Conservation (phyloP, 2,113 vertebrate species). For the Sitta europaea region DNA sequence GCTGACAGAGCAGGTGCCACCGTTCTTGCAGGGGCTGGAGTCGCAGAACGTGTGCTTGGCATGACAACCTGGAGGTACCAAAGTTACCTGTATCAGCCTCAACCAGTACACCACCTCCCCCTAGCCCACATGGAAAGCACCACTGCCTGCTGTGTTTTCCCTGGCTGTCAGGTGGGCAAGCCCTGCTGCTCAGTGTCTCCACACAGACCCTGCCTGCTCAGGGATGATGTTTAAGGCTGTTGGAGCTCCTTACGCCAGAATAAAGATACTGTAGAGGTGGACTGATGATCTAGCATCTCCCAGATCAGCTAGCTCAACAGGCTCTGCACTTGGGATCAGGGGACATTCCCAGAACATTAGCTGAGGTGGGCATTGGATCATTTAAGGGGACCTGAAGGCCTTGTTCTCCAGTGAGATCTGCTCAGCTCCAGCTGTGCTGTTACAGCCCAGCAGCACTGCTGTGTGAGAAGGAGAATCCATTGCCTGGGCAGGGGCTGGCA, state of each 20-base stretch:
- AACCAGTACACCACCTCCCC: no score
- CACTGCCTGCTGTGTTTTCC: not conserved
- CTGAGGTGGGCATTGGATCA: not conserved
- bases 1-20: slow-evolving; percentile 86
- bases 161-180: not conserved
- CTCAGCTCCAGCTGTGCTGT: not conserved
- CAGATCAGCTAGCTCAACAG: not conserved
- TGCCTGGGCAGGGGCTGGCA: not conserved
- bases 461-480: not conserved
- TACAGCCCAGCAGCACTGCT: not conserved
- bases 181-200: not conserved
- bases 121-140: not conserved
- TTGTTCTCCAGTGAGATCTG: not conserved
- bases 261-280: not conserved
- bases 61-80: slow-evolving; percentile 82
- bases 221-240: not conserved
- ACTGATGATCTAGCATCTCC: not conserved
- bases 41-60: slow-evolving; percentile 91
- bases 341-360: not conserved
- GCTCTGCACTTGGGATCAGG: not conserved
- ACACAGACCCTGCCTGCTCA: not conserved
- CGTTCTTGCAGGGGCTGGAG: slow-evolving; percentile 92
- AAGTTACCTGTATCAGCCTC: not conserved
- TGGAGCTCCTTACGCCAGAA: not conserved
- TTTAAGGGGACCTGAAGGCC: not conserved